phyloP scores from a whole-genome alignment of 1,140 invertebrate genomes.

The Pteromalus puparum region DNA sequence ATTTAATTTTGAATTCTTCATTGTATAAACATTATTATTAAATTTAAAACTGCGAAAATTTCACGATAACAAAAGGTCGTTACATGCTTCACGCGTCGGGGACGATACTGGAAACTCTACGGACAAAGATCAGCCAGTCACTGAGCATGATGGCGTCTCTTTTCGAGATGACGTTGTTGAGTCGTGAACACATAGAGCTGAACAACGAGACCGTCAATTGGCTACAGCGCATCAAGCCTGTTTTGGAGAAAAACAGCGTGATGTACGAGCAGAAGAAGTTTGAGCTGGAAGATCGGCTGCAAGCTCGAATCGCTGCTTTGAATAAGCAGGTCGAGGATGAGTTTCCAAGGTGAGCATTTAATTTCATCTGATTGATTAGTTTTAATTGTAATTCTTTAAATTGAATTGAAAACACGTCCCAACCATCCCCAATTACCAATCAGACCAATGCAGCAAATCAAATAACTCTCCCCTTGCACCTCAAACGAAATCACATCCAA shows the following conservation, averaged over 20 bases:
- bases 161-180: slow-evolving; percentile 82
- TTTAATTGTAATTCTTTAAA: too few species aligned
- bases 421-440: too few species aligned
- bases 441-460: too few species aligned
- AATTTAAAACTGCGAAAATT: background rate
- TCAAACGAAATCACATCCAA: too few species aligned
- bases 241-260: slow-evolving; percentile 83
- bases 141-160: slow-evolving; percentile 80
- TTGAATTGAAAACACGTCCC: background rate
- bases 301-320: slow-evolving; percentile 81
- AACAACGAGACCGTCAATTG: slow-evolving; percentile 84
- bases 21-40: too few species aligned
- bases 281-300: slow-evolving; percentile 86
- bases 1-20: too few species aligned
- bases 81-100: slow-evolving; percentile 81
- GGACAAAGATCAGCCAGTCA: slow-evolving; percentile 79
- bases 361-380: too few species aligned
- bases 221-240: slow-evolving; percentile 82
- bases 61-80: slow-evolving; percentile 70
- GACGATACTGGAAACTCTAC: slow-evolving; percentile 78
- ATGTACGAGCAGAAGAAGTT: slow-evolving; percentile 87
- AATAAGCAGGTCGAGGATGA: slow-evolving; percentile 83
- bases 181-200: slow-evolving; percentile 80
- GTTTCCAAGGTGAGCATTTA: slow-evolving; percentile 77
- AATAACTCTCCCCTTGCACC: too few species aligned